Base-by-base conservation (phyloP, 2,888 invertebrate genomes). In the Zaprionus lineosus region DNA sequence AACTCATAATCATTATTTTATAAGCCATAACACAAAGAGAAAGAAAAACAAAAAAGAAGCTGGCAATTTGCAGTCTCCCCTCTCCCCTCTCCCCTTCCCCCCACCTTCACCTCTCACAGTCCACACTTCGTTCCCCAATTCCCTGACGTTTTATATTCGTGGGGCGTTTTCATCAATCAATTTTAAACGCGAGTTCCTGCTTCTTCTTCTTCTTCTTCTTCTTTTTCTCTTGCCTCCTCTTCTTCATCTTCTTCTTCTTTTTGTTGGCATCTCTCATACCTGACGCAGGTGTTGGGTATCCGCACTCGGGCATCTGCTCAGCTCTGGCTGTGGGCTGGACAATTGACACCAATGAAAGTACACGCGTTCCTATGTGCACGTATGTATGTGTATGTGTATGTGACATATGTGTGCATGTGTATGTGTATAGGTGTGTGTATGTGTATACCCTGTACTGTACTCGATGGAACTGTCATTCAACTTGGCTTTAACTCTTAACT, bases 161-260 rank as follows among this genome's bases (percentile, higher is more conserved):
- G 68, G 68, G 79, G 79, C 79, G 83, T 84, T 84, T 84, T 78
- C 86, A 83, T 83, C 78, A 83, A 83, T 78, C 79, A 84, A 77
- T 79, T 84, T 65, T 36, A 71, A 63, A 48, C 64, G 28, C 59
- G 50, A 67, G 41, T 65, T 66, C 57, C 58, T 46, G n/a, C n/a
- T n/a, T n/a, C n/a, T n/a, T n/a, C n/a, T n/a, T n/a, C n/a, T n/a
- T n/a, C n/a, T n/a, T n/a, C n/a, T n/a, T n/a, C n/a, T 18, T 19
- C 29, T 34, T 56, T 64, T 73, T 74, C 74, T 47, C 64, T 63
- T 59, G 65, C 41, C n/a, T n/a, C n/a, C n/a, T n/a, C n/a, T n/a
- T n/a, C n/a, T n/a, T n/a, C n/a, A n/a, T n/a, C n/a, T n/a, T n/a
- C n/a, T n/a, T n/a, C n/a, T n/a, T n/a, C n/a, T n/a, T n/a, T n/a